A percentile compares a stretch with the other conserved stretches of the same genome.
Conservation (phyloP, 2,113 vertebrate genomes). For the Sphaerodactylus townsendi region DNA sequence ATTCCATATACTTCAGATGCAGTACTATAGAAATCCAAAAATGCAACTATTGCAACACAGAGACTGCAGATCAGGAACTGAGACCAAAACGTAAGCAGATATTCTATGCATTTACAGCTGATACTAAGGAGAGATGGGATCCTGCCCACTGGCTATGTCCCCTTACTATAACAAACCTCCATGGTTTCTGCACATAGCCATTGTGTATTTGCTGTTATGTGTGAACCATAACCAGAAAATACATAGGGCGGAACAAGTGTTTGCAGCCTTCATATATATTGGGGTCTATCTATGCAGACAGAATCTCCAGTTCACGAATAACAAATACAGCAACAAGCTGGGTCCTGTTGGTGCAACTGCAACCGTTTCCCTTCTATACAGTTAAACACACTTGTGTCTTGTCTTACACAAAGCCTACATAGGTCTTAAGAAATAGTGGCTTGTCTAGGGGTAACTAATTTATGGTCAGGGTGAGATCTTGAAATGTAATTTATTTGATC, state of each 20-base stretch:
- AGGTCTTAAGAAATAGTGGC: too few relatives aligned
- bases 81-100: neutral
- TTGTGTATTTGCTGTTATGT: neutral
- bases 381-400: neutral
- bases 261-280: neutral
- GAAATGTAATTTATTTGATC: too few relatives aligned
- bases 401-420: too few relatives aligned
- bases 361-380: neutral
- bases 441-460: too few relatives aligned
- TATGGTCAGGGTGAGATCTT: too few relatives aligned
- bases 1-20: neutral
- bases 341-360: neutral
- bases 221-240: neutral
- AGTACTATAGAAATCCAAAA: neutral
- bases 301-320: neutral
- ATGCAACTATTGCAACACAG: neutral
- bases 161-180: neutral
- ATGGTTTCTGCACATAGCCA: neutral
- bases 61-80: neutral
- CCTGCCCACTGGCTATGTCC: too few relatives aligned
- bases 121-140: too few relatives aligned
- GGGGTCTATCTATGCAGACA: neutral
- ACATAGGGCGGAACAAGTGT: neutral
- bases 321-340: neutral
- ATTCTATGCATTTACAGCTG: neutral